Percentiles rank a stretch among this genome's conserved stretches.
Evolutionary conservation across 2,888 invertebrate genomes (phyloP).

Genomic region (Sinohyriopsis cumingii): DNA sequence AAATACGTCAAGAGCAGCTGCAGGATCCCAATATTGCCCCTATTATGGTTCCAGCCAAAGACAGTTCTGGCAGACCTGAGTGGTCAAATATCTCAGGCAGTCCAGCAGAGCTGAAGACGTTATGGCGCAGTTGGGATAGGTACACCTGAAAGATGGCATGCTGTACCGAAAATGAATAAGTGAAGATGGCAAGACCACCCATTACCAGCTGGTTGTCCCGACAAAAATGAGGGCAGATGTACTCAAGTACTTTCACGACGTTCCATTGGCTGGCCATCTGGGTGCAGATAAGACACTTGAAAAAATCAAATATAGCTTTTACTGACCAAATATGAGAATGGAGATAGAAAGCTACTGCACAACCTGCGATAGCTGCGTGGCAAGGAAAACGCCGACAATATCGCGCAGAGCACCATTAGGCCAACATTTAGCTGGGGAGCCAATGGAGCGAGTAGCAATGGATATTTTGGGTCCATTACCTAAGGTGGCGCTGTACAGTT

Average conservation of each 20-base stretch:
- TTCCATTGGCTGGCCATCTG: conserved; percentile 14
- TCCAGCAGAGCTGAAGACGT: not conserved
- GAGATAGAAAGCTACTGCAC: conserved; percentile 11
- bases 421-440: not conserved
- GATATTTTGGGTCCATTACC: conserved; percentile 17
- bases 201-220: conserved; percentile 7
- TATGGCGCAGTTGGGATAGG: conserved; percentile 2
- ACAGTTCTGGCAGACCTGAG: not conserved
- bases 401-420: conserved; percentile 13
- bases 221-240: not conserved
- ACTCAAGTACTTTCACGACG: conserved; percentile 6
- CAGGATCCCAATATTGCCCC: not conserved
- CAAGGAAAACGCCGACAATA: not conserved
- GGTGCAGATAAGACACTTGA: conserved; percentile 7
- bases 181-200: not conserved
- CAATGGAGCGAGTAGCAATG: conserved; percentile 11
- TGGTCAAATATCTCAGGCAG: not conserved
- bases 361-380: conserved; percentile 10
- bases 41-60: not conserved
- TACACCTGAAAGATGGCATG: not conserved
- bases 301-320: conserved; percentile 1
- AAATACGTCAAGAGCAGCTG: not conserved
- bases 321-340: conserved; percentile 2
- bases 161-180: not conserved
- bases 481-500: too few species aligned